Evolutionary conservation across 2,797 vertebrate genomes (phyloP).

Genomic region (Hyperoplus immaculatus): DNA sequence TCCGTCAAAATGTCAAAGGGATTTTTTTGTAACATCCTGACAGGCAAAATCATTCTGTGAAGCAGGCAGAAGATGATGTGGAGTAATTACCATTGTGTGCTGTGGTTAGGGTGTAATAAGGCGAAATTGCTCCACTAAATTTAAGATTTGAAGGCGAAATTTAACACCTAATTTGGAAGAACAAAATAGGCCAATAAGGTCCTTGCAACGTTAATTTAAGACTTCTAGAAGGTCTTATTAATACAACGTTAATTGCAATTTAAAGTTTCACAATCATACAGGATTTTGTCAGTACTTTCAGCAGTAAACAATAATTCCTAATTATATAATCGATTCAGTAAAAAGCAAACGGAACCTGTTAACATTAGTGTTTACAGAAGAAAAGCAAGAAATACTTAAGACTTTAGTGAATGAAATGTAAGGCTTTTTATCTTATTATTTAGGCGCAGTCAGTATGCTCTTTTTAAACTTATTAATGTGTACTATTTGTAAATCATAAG

Average conservation of each 20-base stretch:
- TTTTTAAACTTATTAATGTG: too few relatives aligned
- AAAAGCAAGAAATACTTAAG: not conserved
- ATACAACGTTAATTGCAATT: not conserved
- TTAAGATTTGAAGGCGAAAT: not conserved
- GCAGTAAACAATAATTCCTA: not conserved
- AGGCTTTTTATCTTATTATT: too few relatives aligned
- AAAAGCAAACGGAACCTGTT: not conserved
- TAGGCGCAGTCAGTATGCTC: too few relatives aligned
- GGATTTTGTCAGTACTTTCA: not conserved
- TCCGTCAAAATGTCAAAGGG: conserved; percentile 38
- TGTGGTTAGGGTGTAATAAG: not conserved
- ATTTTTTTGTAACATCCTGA: conserved; percentile 18
- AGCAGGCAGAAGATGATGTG: not conserved
- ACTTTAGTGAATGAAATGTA: not conserved
- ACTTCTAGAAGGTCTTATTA: not conserved
- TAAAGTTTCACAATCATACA: not conserved
- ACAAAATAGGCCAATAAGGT: not conserved
- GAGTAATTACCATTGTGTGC: not conserved
- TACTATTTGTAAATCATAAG: too few relatives aligned
- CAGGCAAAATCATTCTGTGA: conserved; percentile 18
- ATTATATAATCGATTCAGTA: not conserved
- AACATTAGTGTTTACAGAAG: too few relatives aligned
- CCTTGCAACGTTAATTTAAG: not conserved
- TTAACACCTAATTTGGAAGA: too few relatives aligned
- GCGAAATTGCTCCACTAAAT: not conserved